phyloP scores from a whole-genome alignment of 1,140 invertebrate species.

The Lineus longissimus region DNA sequence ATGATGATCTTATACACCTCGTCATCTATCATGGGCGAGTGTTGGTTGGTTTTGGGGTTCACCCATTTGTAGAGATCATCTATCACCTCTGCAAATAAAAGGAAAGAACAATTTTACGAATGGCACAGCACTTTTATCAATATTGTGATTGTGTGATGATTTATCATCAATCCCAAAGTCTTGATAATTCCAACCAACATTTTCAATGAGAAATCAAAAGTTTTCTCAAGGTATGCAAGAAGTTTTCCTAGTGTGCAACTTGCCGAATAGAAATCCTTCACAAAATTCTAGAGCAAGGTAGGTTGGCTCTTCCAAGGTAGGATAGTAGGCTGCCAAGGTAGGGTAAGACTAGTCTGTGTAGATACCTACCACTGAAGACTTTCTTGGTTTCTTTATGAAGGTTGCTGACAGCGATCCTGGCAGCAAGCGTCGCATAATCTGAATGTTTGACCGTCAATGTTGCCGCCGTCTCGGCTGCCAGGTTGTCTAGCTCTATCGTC shows the following conservation, averaged over 20 bases:
- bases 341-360: too few relatives aligned
- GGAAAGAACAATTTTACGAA: constrained; percentile 4
- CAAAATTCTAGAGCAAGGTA: too few relatives aligned
- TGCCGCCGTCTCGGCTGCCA: constrained; percentile 94
- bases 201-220: too few relatives aligned
- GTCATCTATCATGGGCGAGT: constrained; percentile 80
- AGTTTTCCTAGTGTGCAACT: too few relatives aligned
- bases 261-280: too few relatives aligned
- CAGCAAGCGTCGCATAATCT: constrained; percentile 94
- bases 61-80: constrained; percentile 76
- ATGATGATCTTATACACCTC: constrained; percentile 79
- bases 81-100: constrained; percentile 77
- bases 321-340: too few relatives aligned
- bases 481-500: constrained; percentile 93
- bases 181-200: too few relatives aligned
- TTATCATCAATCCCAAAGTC: too few relatives aligned
- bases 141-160: too few relatives aligned
- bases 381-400: constrained; percentile 82
- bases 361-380: constrained; percentile 52
- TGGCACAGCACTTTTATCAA: too few relatives aligned
- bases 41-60: constrained; percentile 68
- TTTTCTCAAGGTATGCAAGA: too few relatives aligned
- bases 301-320: too few relatives aligned
- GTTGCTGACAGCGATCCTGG: constrained; percentile 93
- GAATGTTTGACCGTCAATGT: constrained; percentile 94